Conservation (phyloP, 2,113 vertebrate genomes). For the Sminthopsis crassicaudata region DNA sequence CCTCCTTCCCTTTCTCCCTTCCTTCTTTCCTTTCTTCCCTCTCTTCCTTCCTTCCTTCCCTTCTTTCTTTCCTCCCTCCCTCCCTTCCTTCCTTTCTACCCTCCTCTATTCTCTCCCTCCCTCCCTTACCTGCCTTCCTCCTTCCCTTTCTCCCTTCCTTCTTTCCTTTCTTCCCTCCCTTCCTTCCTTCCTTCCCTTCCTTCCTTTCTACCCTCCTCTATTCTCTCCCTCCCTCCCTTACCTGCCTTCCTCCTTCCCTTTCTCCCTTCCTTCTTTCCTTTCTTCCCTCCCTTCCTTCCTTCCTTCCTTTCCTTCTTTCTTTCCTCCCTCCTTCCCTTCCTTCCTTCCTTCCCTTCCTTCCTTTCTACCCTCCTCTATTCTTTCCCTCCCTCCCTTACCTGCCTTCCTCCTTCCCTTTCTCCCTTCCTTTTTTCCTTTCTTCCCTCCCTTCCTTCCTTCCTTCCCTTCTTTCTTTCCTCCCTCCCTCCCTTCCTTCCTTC, state of each 20-base stretch:
- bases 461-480: not conserved
- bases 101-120: not conserved
- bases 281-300: too few relatives aligned
- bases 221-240: too few relatives aligned
- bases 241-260: not conserved
- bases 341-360: not conserved
- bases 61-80: not conserved
- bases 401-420: too few relatives aligned
- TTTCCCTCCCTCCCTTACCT: too few relatives aligned
- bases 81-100: too few relatives aligned
- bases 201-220: too few relatives aligned
- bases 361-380: not conserved
- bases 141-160: not conserved
- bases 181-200: too few relatives aligned
- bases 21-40: not conserved
- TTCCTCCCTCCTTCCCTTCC: not conserved
- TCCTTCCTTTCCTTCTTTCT: not conserved
- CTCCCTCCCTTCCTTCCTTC: too few relatives aligned
- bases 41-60: not conserved
- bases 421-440: too few relatives aligned
- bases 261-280: not conserved
- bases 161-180: not conserved
- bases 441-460: too few relatives aligned
- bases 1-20: not conserved
- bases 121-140: not conserved